Conservation (phyloP, 1,140 invertebrate species). For the Caenorhabditis brenneri region DNA sequence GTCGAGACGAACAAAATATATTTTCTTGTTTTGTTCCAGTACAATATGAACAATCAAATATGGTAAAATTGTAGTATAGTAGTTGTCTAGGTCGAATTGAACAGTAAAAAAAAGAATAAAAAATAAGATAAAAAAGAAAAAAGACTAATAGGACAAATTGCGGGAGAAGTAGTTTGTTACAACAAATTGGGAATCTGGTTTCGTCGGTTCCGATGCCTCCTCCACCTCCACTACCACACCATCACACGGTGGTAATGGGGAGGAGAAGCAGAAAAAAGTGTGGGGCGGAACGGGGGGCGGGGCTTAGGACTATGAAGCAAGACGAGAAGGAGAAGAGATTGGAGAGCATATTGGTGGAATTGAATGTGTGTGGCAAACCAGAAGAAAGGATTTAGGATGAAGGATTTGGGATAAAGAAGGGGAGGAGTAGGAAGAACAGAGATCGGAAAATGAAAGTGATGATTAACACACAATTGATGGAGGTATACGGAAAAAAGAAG, state of each 20-base stretch:
- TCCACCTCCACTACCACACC: background rate
- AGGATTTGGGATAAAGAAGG: background rate
- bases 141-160: constrained; percentile 18
- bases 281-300: constrained; percentile 18
- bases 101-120: background rate
- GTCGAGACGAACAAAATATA: background rate
- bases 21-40: background rate
- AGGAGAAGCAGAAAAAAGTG: background rate
- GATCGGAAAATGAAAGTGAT: constrained; percentile 1
- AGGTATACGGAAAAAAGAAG: background rate
- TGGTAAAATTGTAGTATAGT: background rate
- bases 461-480: background rate
- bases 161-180: background rate
- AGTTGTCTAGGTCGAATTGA: background rate
- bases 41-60: background rate
- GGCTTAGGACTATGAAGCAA: background rate
- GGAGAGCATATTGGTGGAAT: background rate
- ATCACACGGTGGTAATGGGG: background rate
- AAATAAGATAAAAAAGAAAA: background rate
- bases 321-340: background rate
- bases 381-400: constrained; percentile 12
- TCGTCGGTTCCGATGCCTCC: background rate
- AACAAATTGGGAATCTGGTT: background rate
- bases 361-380: constrained; percentile 20
- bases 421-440: background rate